A percentile compares a stretch with the other conserved stretches of the same genome.
Evolutionary conservation across 2,888 invertebrate genomes (phyloP).

Genomic region (Lydus trimaculatus): DNA sequence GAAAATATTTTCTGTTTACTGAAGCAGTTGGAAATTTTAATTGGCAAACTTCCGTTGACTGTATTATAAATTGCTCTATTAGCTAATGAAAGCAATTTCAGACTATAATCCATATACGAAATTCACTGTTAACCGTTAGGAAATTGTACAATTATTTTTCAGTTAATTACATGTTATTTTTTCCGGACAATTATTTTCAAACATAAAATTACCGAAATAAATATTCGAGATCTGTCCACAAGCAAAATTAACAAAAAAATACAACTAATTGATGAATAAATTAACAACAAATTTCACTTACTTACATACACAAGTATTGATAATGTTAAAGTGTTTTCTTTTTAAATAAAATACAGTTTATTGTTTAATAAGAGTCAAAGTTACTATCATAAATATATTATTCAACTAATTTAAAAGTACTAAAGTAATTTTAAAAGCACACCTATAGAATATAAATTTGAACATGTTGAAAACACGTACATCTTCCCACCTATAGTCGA

Average conservation of each 20-base stretch:
- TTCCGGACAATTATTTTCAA: not conserved
- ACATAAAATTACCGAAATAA: too few relatives aligned
- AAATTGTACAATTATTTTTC: conserved; percentile 9
- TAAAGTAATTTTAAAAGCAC: conserved; percentile 54
- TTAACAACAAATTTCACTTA: too few relatives aligned
- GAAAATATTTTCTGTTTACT: not conserved
- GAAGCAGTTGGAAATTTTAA: conserved; percentile 22
- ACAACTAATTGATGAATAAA: not conserved
- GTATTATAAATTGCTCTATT: conserved; percentile 24
- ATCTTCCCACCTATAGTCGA: conserved; percentile 38
- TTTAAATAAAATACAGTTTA: not conserved
- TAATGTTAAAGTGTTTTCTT: too few relatives aligned
- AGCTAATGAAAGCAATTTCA: conserved; percentile 21
- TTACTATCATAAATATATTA: conserved; percentile 50
- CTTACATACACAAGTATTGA: too few relatives aligned
- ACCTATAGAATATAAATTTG: conserved; percentile 52
- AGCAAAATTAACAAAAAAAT: not conserved
- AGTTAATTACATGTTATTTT: conserved; percentile 1
- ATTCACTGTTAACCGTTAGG: conserved; percentile 4
- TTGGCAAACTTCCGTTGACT: conserved; percentile 22
- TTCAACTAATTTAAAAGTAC: conserved; percentile 54
- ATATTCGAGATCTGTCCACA: not conserved
- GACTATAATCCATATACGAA: not conserved
- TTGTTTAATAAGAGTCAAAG: conserved; percentile 31
- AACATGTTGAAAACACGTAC: conserved; percentile 49